Conservation (phyloP, 2,888 invertebrate genomes). For the Petrophora chlorosata region DNA sequence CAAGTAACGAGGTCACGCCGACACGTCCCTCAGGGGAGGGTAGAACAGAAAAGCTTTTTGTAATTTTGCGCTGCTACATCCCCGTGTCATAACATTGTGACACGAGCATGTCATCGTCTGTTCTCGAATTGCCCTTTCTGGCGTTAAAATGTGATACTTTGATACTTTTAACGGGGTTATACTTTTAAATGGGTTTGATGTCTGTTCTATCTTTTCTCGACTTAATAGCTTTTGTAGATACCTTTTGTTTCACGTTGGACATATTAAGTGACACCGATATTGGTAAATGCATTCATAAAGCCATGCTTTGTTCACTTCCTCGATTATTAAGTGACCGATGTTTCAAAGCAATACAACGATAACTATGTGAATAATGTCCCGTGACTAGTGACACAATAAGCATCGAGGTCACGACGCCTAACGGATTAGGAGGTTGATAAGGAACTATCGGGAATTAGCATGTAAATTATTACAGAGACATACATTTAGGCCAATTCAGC, state of each 20-base stretch:
- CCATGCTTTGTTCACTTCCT: constrained; percentile 6
- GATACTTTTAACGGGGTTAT: constrained; percentile 18
- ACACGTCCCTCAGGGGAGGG: constrained; percentile 50
- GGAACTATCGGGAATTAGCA: constrained; percentile 48
- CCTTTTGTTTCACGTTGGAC: too few relatives aligned
- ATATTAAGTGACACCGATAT: too few relatives aligned
- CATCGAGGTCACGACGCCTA: constrained; percentile 66
- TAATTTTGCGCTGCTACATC: constrained; percentile 52
- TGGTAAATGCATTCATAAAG: too few relatives aligned
- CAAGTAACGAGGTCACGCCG: constrained; percentile 54
- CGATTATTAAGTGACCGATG: not conserved
- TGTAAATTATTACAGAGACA: constrained; percentile 6
- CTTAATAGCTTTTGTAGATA: too few relatives aligned
- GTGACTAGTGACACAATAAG: constrained; percentile 60
- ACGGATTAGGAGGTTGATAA: too few relatives aligned
- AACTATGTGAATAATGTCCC: constrained; percentile 20
- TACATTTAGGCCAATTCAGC: not conserved
- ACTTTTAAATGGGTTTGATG: constrained; percentile 10
- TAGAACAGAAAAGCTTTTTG: constrained; percentile 64
- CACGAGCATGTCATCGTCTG: constrained; percentile 42
- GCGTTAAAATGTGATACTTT: constrained; percentile 30
- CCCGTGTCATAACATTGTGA: constrained; percentile 51
- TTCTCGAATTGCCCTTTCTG: constrained; percentile 31
- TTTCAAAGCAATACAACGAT: constrained; percentile 13
- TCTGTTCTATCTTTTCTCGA: too few relatives aligned